Evolutionary conservation across 1,140 invertebrate genomes (phyloP).

Genomic region (Calliopsis andreniformis): DNA sequence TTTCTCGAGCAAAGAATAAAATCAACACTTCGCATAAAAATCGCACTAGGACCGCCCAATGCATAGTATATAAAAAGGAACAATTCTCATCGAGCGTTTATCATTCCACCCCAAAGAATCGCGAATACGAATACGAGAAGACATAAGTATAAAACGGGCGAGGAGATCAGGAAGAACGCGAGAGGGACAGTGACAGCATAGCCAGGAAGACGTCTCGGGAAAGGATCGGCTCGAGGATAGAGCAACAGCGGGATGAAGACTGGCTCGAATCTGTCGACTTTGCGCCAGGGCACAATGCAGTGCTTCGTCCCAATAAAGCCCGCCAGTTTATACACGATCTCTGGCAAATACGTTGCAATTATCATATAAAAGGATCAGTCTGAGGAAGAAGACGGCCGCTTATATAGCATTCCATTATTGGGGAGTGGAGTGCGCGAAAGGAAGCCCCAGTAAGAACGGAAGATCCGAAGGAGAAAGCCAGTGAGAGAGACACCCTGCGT

Average conservation of each 20-base stretch:
- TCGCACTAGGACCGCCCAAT: background rate
- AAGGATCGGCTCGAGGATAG: background rate
- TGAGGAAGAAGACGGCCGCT: constrained; percentile 52
- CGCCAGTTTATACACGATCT: constrained; percentile 68
- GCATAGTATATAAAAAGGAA: background rate
- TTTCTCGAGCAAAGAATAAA: too few species aligned
- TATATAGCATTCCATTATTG: constrained; percentile 62
- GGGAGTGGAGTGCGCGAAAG: constrained; percentile 48
- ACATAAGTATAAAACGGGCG: background rate
- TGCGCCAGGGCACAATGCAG: constrained; percentile 55
- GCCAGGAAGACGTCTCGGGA: background rate
- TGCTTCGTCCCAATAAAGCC: constrained; percentile 65
- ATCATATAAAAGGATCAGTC: constrained; percentile 77
- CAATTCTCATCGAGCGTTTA: background rate
- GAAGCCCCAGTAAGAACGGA: constrained; percentile 48
- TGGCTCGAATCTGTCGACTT: constrained; percentile 53
- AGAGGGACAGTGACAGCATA: background rate
- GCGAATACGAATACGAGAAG: background rate
- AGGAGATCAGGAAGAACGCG: background rate
- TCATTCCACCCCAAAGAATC: background rate
- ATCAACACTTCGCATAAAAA: background rate
- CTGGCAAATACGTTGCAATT: constrained; percentile 74
- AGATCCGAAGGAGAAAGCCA: constrained; percentile 20
- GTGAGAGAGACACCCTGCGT: constrained; percentile 46
- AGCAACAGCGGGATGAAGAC: constrained; percentile 8